Evolutionary conservation across 2,888 invertebrate genomes (phyloP), one percentile per base, ranked within the genome.

Genomic region (Orthosia gothica): DNA sequence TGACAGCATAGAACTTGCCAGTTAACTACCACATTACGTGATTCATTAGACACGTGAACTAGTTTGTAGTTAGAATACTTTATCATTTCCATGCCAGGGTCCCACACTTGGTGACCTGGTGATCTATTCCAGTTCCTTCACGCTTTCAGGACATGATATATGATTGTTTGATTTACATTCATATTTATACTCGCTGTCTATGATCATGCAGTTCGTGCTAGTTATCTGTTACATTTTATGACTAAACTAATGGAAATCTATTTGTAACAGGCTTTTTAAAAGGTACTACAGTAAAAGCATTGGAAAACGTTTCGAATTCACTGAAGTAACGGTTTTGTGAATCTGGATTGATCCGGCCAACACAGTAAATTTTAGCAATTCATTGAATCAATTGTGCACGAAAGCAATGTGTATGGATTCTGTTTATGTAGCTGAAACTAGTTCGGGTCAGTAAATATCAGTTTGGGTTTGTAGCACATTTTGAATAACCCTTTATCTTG

Each of bases 61-160:
- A 82, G 74, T 82, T 82, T 57, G 50, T 65, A 58, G 58, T 74
- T 63, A 64, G 16, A 68, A 70, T 64, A 20, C 55, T 71, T 79
- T 69, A 83, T 83, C 69, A 76, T 70, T 61, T 57, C 47, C 58
- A 74, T 66, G 13, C 59, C 77, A 78, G 69, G 73, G 65, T 80
- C 57, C 72, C 70, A 59, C 70, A 74, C 74, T 67, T 62, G 49
- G 71, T 84, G 81, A 79, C 81, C 83, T 72, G 79, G 57, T 84
- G 81, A 57, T 84, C 81, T 81, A n/a, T 71, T 84, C 79, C 57
- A 65, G n/a, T 76, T 75, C 66, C 61, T 54, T 57, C 83, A 74
- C 69, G 74, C 64, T 84, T 81, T 74, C 76, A 72, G 73, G 79
- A 81, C 81, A 81, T 78, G 75, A 83, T 83, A 20, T 78, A 83